Evolutionary conservation across 1,140 invertebrate species (phyloP), one percentile per base, ranked within the genome.

Genomic region (Drosophila repleta): DNA sequence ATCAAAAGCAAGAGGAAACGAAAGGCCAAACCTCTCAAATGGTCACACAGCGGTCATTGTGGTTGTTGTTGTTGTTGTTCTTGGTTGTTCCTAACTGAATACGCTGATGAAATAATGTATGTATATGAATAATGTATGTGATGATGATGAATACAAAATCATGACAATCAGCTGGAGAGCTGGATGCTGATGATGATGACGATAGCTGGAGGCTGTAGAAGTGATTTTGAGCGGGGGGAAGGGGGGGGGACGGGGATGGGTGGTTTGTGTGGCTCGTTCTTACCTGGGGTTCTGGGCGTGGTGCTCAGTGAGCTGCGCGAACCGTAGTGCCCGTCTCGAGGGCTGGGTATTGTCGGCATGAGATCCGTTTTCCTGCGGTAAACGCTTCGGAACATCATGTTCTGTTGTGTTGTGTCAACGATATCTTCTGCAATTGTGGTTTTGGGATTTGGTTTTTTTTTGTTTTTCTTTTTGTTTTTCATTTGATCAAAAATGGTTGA

Each of bases 341-440:
- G 94, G 74, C 95, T 95, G 60, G 96, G 96, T 92, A 97, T 94
- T 74, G 97, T 97, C 66, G 97, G 97, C 93, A 97, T 96, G 91
- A 98, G 93, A 93, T 98, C 97, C 62, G 97, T 97, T 91, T 96
- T 96, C 73, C 96, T 94, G 72, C 97, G 94, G 73, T 95, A 96
- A 92, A 96, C 95, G 63, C 95, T 91, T 89, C 90, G 91, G 90
- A 91, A 92, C 93, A 93, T 90, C 90, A 92, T 91, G 93, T 72
- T 72, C 55, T 93, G 89, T 93, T 93, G 89, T 93, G 92, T 92
- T 93, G 79, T 93, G 93, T 92, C 91, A 79, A 90, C 88, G 74
- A 55, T 85, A 83, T 92, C 91, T 78, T 92, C 92, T 92, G 85
- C 63, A 91, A 92, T 76, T 87, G 55, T 66, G 55, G 80, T 74